These are phyloP conservation scores for Eumeta japonica DNA, from an alignment of 1,140 invertebrate genomes.

Conservation along the genomic window DNA sequence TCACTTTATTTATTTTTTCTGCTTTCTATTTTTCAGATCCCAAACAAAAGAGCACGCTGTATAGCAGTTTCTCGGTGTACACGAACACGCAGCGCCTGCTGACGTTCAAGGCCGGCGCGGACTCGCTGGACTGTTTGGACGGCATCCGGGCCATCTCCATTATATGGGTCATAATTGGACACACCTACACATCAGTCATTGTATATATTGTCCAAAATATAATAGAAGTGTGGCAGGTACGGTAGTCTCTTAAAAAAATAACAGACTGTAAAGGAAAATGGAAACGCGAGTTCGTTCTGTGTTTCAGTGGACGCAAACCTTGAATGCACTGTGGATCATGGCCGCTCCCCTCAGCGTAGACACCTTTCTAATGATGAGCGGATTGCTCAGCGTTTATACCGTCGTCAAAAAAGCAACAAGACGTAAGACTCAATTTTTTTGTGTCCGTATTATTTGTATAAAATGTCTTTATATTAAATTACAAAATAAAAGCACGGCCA, in stretches of 20 bases:
- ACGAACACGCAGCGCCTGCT: too few relatives aligned
- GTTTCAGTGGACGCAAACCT: conserved; percentile 33
- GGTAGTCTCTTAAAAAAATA: too few relatives aligned
- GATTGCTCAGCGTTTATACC: conserved; percentile 58
- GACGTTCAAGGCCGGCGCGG: too few relatives aligned
- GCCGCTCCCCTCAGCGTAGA: conserved; percentile 54
- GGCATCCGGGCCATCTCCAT: too few relatives aligned
- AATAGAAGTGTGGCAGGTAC: too few relatives aligned
- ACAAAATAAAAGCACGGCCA: too few relatives aligned
- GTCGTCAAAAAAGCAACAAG: conserved; percentile 52
- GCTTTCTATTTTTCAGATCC: conserved; percentile 19
- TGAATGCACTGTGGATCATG: conserved; percentile 26
- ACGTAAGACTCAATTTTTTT: too few relatives aligned
- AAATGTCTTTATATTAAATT: too few relatives aligned
- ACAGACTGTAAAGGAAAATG: too few relatives aligned
- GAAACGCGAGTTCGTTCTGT: too few relatives aligned
- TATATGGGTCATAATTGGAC: conserved; percentile 68
- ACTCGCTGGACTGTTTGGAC: too few relatives aligned
- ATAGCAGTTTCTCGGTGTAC: conserved; percentile 32
- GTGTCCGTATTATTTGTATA: conserved; percentile 10
- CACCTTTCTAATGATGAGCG: conserved; percentile 61
- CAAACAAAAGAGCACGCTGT: conserved; percentile 18
- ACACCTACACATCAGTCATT: conserved; percentile 47
- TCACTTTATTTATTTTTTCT: conserved; percentile 9
- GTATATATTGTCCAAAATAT: too few relatives aligned